These are phyloP conservation scores for Triplophysa bombifrons DNA, from an alignment of 2,797 vertebrate species.

Conservation along the genomic window DNA sequence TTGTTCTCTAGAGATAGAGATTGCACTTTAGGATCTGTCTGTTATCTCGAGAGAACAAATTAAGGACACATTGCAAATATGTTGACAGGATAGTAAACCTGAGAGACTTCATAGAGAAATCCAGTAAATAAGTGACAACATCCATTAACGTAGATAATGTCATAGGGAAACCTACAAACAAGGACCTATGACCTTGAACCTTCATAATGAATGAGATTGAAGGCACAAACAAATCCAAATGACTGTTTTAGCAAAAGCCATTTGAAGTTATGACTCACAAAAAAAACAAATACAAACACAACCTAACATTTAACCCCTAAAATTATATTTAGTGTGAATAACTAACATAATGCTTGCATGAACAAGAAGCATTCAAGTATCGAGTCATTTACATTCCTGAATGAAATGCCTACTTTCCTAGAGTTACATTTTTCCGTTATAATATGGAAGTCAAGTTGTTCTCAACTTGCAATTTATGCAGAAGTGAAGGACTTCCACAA, in stretches of 20 bases:
- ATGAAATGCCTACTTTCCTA: no score
- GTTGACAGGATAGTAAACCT: conserved; percentile 19
- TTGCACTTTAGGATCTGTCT: not conserved
- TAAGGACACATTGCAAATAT: not conserved
- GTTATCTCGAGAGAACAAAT: conserved; percentile 24
- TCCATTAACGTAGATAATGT: not conserved
- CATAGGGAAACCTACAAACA: not conserved
- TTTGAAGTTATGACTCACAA: no score
- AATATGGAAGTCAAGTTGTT: no score
- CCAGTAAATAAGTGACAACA: conserved; percentile 10
- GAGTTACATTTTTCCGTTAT: no score
- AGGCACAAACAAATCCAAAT: not conserved
- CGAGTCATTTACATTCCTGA: no score
- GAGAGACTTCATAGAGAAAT: not conserved
- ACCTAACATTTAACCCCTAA: not conserved
- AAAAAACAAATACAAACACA: no score
- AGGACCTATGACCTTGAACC: not conserved
- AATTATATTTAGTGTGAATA: no score
- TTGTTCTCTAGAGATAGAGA: conserved; percentile 32
- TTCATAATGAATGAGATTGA: not conserved
- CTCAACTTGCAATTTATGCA: no score
- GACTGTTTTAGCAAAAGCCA: not conserved
- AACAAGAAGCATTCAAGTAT: no score
- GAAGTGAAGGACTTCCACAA: no score
- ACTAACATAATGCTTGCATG: no score